Conservation (phyloP, 2,888 invertebrate genomes). For the Aphidoletes aphidimyza region DNA sequence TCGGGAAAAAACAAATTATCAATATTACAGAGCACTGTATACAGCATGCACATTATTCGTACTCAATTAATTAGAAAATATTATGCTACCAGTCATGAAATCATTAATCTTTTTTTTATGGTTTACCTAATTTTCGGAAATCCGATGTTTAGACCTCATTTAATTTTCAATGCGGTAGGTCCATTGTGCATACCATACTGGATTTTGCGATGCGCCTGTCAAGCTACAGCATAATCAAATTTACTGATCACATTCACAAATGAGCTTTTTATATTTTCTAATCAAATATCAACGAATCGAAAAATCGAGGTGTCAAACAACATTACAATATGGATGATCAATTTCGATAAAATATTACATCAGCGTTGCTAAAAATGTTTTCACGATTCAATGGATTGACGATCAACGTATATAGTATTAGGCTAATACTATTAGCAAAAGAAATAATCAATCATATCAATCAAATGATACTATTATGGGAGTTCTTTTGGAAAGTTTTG, state of each 20-base stretch:
- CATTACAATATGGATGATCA: not conserved
- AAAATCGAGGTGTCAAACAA: no score
- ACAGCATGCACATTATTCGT: not conserved
- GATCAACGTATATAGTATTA: not conserved
- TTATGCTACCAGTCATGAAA: constrained; percentile 2
- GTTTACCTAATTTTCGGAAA: not conserved
- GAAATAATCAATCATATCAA: no score
- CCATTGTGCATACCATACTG: not conserved
- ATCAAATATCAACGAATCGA: no score
- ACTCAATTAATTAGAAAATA: constrained; percentile 8
- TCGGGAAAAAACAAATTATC: no score
- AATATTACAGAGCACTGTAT: not conserved
- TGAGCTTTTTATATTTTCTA: no score
- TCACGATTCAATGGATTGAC: not conserved
- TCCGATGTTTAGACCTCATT: not conserved
- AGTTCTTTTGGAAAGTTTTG: no score
- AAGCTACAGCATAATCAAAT: no score
- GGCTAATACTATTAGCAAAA: no score
- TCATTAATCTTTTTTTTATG: not conserved
- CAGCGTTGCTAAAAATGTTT: not conserved
- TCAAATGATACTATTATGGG: no score
- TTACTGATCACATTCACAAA: no score
- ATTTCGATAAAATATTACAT: not conserved
- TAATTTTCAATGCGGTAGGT: not conserved
- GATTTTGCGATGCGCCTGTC: not conserved